These are phyloP conservation scores for Pasiphila rectangulata DNA, from an alignment of 2,888 invertebrate species.

Conservation along the genomic window DNA sequence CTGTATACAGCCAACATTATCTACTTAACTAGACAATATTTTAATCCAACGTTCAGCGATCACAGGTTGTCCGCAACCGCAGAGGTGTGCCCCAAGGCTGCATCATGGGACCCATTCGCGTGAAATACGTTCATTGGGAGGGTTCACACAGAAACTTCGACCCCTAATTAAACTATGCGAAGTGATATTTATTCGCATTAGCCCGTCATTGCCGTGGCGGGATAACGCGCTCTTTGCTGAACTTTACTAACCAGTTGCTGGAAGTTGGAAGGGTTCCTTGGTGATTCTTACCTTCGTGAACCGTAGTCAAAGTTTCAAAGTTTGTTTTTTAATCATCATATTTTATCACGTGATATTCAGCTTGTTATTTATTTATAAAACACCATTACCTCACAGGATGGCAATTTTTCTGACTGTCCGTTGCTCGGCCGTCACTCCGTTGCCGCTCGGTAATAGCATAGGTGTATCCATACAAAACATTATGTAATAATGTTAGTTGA, in stretches of 20 bases:
- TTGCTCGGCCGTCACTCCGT: too few relatives aligned
- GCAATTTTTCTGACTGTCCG: too few relatives aligned
- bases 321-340: too few relatives aligned
- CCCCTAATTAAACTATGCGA: slow-evolving; percentile 55
- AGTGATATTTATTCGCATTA: slow-evolving; percentile 56
- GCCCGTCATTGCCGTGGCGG: slow-evolving; percentile 28
- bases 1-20: too few relatives aligned
- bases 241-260: neutral
- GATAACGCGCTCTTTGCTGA: slow-evolving; percentile 11
- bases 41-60: slow-evolving; percentile 27
- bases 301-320: too few relatives aligned
- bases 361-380: too few relatives aligned
- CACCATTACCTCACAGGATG: too few relatives aligned
- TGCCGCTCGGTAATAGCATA: too few relatives aligned
- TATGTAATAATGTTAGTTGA: too few relatives aligned
- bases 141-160: slow-evolving; percentile 35
- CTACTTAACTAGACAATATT: too few relatives aligned
- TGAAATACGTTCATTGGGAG: slow-evolving; percentile 46
- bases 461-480: too few relatives aligned
- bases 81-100: slow-evolving; percentile 33
- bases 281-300: neutral
- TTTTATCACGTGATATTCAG: too few relatives aligned
- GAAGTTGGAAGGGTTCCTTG: slow-evolving; percentile 6
- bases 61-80: slow-evolving; percentile 34
- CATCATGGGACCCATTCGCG: slow-evolving; percentile 46